phyloP scores from a whole-genome alignment of 2,113 vertebrate genomes.

The Delphinapterus leucas region DNA sequence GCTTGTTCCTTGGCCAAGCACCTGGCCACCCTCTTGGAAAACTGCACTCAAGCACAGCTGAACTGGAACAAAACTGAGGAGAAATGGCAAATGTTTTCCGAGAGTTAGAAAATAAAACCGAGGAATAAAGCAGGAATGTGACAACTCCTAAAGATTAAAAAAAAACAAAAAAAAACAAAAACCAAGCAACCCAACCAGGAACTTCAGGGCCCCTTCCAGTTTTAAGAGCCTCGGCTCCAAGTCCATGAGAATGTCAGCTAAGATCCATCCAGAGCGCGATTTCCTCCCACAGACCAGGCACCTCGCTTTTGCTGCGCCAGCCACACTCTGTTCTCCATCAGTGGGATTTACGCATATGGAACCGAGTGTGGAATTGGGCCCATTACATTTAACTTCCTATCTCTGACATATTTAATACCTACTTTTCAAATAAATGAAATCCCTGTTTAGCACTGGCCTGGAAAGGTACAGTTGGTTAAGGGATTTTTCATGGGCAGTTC shows the following conservation, averaged over 20 bases:
- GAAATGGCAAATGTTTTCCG: neutral
- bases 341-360: conserved; percentile 74
- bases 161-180: neutral
- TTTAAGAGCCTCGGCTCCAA: neutral
- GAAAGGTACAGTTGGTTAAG: conserved; percentile 5
- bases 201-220: neutral
- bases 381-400: conserved; percentile 74
- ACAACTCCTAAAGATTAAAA: neutral
- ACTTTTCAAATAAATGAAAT: conserved; percentile 72
- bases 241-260: conserved; percentile 62
- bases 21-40: neutral
- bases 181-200: neutral
- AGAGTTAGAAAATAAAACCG: neutral
- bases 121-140: neutral
- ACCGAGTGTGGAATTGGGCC: conserved; percentile 71
- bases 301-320: neutral
- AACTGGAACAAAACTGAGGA: neutral
- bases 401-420: conserved; percentile 76
- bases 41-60: neutral
- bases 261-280: conserved; percentile 37
- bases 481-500: neutral
- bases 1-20: neutral
- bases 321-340: conserved; percentile 67
- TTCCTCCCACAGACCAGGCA: conserved; percentile 42
- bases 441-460: conserved; percentile 33